Base-by-base conservation (phyloP, 2,888 invertebrate genomes). In the Apamea sordens region DNA sequence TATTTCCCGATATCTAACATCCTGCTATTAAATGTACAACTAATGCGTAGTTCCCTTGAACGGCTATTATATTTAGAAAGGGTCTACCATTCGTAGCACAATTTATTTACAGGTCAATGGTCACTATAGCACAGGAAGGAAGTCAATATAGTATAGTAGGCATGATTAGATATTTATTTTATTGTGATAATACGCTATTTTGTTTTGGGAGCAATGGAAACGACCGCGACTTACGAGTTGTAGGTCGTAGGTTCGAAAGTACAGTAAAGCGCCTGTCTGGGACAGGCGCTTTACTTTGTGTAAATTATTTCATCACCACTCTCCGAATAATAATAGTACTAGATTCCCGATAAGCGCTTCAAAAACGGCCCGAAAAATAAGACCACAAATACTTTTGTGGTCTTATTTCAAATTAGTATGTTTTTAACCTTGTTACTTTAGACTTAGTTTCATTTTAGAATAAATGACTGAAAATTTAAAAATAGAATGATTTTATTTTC, bases 1-100 rank as follows among this genome's bases (percentile, higher is more conserved):
- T 79, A 67, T 82, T 84, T 83, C 76, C 81, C 80, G 85, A 86
- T 86, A 88, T 88, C 73, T 74, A 76, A 79, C 79, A 86, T 91
- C 90, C 91, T 83, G 86, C 67, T 67, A 83, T 88, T 85, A 88
- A 61, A 63, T 80, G 69, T 82, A 75, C 76, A 85, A 82, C 82
- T 78, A 86, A 88, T 85, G 85, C 78, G 81, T 76, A 82, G 82
- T 87, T 88, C 86, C 86, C 65, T 79, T 76, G 67, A 41, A 82
- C 75, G 36, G 63, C n/a, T 50, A 73, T 81, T 85, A 76, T 85
- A 77, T 88, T 86, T 88, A 86, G 73, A 84, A 87, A 79, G 82
- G 85, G 86, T 64, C 44, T 77, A 59, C 50, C 68, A 53, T 36
- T 65, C 24, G 36, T 64, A 61, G 53, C 32, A 67, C 56, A 68